Evolutionary conservation across 1,140 invertebrate species (phyloP).

Genomic region (Steinernema khuongi): DNA sequence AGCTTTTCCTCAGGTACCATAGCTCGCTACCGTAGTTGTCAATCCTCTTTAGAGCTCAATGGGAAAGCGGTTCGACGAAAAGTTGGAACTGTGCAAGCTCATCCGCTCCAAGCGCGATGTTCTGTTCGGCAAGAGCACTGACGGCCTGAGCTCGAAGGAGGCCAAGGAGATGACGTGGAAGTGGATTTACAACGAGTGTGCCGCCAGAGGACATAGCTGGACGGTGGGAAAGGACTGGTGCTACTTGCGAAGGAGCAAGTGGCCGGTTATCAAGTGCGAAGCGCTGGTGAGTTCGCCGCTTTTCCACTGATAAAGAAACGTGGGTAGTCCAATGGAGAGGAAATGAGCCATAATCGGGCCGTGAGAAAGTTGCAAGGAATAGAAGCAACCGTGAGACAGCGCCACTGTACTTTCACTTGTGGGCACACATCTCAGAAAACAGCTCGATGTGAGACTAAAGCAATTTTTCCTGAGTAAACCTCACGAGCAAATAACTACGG

Average conservation of each 20-base stretch:
- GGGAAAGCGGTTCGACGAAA: conserved; percentile 2
- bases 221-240: not conserved
- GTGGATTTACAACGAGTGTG: conserved; percentile 8
- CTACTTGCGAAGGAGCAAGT: not conserved
- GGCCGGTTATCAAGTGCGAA: conserved; percentile 7
- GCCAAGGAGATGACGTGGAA: conserved; percentile 9
- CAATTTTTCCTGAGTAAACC: no score
- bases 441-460: no score
- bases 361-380: no score
- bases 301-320: not conserved
- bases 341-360: no score
- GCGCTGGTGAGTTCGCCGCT: not conserved
- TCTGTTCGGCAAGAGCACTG: not conserved
- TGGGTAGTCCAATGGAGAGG: no score
- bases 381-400: no score
- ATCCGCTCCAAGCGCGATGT: not conserved
- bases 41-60: not conserved
- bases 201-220: not conserved
- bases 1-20: not conserved
- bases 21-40: not conserved
- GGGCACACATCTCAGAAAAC: no score
- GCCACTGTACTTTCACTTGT: no score
- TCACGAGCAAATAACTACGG: no score
- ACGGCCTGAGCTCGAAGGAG: not conserved
- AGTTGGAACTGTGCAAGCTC: conserved; percentile 1